Percentiles rank a stretch among this genome's conserved stretches.
Conservation (phyloP, 23 tunicate species). For the Ascidia mentula region DNA sequence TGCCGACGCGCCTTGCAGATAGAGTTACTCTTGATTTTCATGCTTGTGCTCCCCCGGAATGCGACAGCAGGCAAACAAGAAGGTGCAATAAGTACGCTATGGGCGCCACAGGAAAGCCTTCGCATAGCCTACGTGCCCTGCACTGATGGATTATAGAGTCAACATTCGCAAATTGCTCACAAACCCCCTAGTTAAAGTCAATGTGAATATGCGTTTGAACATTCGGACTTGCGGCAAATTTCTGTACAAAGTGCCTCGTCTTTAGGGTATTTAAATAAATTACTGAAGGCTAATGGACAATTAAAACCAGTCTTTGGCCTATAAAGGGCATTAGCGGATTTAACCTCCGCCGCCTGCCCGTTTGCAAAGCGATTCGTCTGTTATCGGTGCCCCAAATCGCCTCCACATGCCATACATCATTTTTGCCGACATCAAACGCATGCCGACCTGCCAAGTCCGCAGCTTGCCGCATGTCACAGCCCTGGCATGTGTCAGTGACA, state of each 20-base stretch:
- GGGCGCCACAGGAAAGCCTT: not conserved
- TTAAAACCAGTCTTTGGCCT: not conserved
- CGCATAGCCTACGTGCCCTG: not conserved
- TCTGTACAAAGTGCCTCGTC: not conserved
- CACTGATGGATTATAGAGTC: not conserved
- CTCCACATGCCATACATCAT: not conserved
- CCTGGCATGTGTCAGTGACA: not conserved
- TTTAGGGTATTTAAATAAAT: not conserved
- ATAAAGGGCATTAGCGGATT: conserved; percentile 4
- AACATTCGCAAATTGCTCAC: not conserved
- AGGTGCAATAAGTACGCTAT: conserved; percentile 6
- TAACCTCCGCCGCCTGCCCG: not conserved
- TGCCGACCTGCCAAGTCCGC: not conserved
- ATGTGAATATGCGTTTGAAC: not conserved
- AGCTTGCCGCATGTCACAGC: not conserved
- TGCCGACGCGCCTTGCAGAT: not conserved
- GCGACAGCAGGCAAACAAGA: conserved; percentile 9
- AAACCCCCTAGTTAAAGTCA: not conserved
- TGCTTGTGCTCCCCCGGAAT: not conserved
- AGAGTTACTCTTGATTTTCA: conserved; percentile 11
- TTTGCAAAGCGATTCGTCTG: conserved; percentile 6
- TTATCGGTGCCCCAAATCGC: not conserved
- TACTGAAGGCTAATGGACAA: not conserved
- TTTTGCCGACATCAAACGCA: conserved; percentile 2
- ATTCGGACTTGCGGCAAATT: not conserved